Evolutionary conservation across 2,797 vertebrate species (phyloP), one percentile per base, ranked within the genome.

Genomic region (Poeciliopsis infans): DNA sequence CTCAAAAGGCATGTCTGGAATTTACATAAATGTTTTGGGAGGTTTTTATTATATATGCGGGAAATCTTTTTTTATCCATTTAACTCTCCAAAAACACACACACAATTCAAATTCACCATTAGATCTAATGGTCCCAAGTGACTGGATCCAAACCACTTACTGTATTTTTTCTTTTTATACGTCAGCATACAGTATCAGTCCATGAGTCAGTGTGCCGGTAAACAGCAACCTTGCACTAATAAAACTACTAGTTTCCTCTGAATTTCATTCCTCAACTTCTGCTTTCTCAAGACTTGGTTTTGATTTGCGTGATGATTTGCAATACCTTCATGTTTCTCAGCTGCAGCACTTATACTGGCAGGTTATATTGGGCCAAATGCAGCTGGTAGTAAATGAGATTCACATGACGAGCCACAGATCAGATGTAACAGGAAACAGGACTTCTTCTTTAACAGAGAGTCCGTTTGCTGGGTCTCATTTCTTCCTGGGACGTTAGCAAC

Each of bases 341-440:
- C 59, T 70, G 31, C 39, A 31, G 33, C 8, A 72, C 49, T 76
- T 25, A 11, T 25, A 39, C 75, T 75, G 12, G 61, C 70, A 10
- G 55, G 18, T 18, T 83, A 69, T 82, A 83, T 81, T 39, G 15
- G 57, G 80, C 36, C 8, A 28, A 0, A 70, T 57, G 79, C 84
- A 80, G 82, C 79, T 86, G 75, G 1, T 43, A 28, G 55, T 69
- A 88, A 86, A 94, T 89, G 75, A 82, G 84, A 81, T 53, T 89
- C 92, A 93, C 88, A 90, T 93, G 93, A 94, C 43, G 1, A 83
- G 61, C 12, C 43, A 7, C 66, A 53, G 13, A 75, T 68, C 55
- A 77, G 76, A 66, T 5, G 36, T 49, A 49, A 10, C 68, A 77
- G 80, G 81, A 84, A 88, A 82, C 68, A 43, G 7, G 16, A 88